Evolutionary conservation across 2,888 invertebrate species (phyloP).

Genomic region (Synergus itoensis): DNA sequence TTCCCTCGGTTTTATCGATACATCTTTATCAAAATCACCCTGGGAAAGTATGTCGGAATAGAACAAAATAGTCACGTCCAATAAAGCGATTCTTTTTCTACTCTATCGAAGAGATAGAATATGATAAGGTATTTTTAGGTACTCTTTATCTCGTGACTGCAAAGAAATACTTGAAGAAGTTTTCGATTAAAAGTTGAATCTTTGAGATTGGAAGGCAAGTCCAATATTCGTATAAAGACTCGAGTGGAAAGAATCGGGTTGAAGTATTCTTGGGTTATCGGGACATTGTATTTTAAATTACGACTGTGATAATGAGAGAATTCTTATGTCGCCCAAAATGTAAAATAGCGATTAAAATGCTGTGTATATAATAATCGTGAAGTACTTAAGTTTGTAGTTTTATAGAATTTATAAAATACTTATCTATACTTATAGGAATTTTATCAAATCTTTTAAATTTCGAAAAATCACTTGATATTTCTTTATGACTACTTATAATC

Average conservation of each 20-base stretch:
- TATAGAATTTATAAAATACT: no score
- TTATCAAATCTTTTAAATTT: no score
- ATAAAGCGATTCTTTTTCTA: slow-evolving; percentile 13
- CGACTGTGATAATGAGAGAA: not conserved
- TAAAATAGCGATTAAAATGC: not conserved
- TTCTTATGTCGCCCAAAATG: not conserved
- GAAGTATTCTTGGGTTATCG: not conserved
- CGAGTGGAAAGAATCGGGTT: not conserved
- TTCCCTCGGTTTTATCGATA: slow-evolving; percentile 12
- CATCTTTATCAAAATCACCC: slow-evolving; percentile 29
- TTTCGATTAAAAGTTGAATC: slow-evolving; percentile 33
- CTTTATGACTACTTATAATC: no score
- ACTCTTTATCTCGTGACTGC: not conserved
- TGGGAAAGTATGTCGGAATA: slow-evolving; percentile 7
- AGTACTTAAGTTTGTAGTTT: no score
- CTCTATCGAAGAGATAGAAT: slow-evolving; percentile 13
- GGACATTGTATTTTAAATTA: not conserved
- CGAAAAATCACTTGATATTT: no score
- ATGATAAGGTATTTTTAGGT: slow-evolving; percentile 18
- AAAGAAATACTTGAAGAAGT: slow-evolving; percentile 18
- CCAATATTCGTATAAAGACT: slow-evolving; percentile 1
- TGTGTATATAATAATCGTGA: not conserved
- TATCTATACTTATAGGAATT: no score
- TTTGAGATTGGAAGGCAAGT: slow-evolving; percentile 15
- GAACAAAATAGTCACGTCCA: slow-evolving; percentile 1